These are phyloP conservation scores for Batillaria attramentaria DNA, from an alignment of 1,140 invertebrate genomes.

Conservation along the genomic window DNA sequence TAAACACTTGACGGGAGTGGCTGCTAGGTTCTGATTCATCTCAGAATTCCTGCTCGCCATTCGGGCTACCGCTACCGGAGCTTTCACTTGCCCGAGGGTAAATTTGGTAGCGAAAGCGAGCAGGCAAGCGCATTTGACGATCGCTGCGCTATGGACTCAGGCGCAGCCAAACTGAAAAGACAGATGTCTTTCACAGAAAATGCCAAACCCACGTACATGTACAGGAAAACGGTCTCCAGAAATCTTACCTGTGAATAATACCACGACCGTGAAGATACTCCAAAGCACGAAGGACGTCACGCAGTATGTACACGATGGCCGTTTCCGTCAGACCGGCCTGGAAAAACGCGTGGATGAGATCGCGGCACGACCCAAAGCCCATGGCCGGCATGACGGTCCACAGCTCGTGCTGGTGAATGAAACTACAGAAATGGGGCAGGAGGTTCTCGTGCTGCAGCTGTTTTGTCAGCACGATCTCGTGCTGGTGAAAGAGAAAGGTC, in stretches of 20 bases:
- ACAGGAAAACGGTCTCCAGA: no score
- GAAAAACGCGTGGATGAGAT: conserved; percentile 85
- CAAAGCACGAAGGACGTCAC: conserved; percentile 84
- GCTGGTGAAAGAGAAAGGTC: conserved; percentile 73
- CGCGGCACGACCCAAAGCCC: conserved; percentile 85
- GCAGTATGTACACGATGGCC: conserved; percentile 84
- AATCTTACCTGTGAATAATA: conserved; percentile 88
- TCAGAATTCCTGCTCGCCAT: no score
- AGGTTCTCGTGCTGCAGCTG: conserved; percentile 87
- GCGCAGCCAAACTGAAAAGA: no score
- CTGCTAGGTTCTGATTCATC: no score
- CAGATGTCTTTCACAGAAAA: no score
- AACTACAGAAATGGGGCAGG: conserved; percentile 81
- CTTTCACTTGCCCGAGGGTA: no score
- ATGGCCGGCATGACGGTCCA: conserved; percentile 86
- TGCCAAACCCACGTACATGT: no score
- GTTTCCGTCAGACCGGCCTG: conserved; percentile 85
- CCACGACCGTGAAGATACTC: conserved; percentile 88
- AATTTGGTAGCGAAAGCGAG: no score
- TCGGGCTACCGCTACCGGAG: no score
- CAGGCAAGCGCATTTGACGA: no score
- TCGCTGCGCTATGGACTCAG: no score
- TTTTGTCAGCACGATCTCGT: conserved; percentile 81
- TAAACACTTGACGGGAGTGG: no score
- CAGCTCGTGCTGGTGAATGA: conserved; percentile 82